phyloP scores from a whole-genome alignment of 2,797 vertebrate species.

The Hippopotamyrus pictus region DNA sequence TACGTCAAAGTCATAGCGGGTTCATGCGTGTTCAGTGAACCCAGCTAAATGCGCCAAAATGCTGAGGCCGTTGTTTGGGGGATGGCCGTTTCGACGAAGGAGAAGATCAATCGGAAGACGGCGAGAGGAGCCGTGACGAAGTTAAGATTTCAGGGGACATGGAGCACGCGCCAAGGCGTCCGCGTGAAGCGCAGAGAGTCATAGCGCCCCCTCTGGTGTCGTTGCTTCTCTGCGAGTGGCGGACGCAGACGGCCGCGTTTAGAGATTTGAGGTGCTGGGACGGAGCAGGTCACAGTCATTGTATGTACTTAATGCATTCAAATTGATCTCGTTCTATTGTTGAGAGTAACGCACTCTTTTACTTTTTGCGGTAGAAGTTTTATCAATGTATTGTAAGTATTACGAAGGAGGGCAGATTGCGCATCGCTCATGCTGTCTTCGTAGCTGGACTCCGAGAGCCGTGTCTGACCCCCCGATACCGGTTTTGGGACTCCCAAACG shows the following conservation, averaged over 20 bases:
- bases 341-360: background rate
- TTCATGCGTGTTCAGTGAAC: background rate
- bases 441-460: background rate
- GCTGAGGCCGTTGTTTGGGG: background rate
- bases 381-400: background rate
- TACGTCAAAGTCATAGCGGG: background rate
- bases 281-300: background rate
- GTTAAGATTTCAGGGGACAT: background rate
- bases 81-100: background rate
- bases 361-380: background rate
- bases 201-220: background rate
- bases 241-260: background rate
- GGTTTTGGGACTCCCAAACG: background rate
- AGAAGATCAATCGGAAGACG: background rate
- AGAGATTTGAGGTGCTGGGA: background rate
- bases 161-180: background rate
- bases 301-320: background rate
- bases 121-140: background rate
- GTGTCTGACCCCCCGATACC: background rate
- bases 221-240: background rate
- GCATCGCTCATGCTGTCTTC: background rate
- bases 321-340: background rate
- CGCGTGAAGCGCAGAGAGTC: background rate
- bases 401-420: background rate
- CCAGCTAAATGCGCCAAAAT: background rate